A percentile compares a stretch with the other conserved stretches of the same genome.
phyloP scores from a whole-genome alignment of 2,888 invertebrate species.

The Diadegma fenestrale region DNA sequence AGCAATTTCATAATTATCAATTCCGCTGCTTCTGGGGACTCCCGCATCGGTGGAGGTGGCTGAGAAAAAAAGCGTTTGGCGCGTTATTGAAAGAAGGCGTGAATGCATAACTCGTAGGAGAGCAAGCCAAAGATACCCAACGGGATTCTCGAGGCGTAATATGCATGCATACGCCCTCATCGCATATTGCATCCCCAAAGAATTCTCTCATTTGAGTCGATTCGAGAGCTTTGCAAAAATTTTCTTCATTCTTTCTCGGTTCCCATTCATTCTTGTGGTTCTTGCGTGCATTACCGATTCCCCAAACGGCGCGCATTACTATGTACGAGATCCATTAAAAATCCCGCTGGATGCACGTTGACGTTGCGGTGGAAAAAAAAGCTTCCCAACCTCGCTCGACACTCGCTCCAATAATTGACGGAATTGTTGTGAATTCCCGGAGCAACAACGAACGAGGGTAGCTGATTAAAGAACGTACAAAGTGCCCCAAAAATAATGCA shows the following conservation, averaged over 20 bases:
- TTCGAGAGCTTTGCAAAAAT: conserved; percentile 33
- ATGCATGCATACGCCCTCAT: conserved; percentile 19
- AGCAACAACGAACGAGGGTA: background rate
- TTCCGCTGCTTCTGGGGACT: conserved; percentile 71
- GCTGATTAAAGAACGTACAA: conserved; percentile 1
- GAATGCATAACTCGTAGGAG: conserved; percentile 69
- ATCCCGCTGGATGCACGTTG: background rate
- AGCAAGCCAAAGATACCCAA: conserved; percentile 53
- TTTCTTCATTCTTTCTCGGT: conserved; percentile 49
- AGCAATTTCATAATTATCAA: conserved; percentile 82
- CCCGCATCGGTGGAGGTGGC: conserved; percentile 56
- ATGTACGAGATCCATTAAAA: conserved; percentile 25
- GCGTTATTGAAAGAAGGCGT: conserved; percentile 74
- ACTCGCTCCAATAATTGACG: conserved; percentile 53
- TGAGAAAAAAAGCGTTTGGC: conserved; percentile 35
- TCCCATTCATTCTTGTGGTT: background rate
- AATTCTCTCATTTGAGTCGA: background rate
- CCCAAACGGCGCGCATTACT: conserved; percentile 39
- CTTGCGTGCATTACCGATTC: conserved; percentile 48
- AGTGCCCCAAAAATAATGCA: background rate
- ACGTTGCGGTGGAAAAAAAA: conserved; percentile 19
- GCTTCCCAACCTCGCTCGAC: conserved; percentile 37
- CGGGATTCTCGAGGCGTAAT: conserved; percentile 53
- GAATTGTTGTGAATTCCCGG: conserved; percentile 50
- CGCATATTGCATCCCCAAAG: background rate